Percentiles rank a stretch among this genome's conserved stretches.
Evolutionary conservation across 2,888 invertebrate genomes (phyloP).

Genomic region (Caenorhabditis imperialis): DNA sequence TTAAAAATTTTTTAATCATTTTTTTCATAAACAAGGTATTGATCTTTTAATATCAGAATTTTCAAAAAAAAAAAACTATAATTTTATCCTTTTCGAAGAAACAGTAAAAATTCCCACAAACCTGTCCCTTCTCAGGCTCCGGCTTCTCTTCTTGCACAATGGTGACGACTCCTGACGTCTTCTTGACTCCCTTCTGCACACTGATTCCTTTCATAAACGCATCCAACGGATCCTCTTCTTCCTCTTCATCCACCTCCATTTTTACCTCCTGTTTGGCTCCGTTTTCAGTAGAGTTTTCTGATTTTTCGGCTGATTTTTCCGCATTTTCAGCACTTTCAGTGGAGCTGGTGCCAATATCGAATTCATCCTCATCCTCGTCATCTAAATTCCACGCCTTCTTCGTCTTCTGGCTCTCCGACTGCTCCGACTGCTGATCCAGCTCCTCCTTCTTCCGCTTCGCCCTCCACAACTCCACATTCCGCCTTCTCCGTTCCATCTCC

Average conservation of each 20-base stretch:
- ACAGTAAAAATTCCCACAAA: constrained; percentile 79
- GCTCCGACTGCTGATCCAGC: constrained; percentile 31
- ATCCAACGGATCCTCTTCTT: constrained; percentile 94
- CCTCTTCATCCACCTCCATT: constrained; percentile 80
- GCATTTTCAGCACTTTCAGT: not conserved
- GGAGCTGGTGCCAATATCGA: constrained; percentile 6
- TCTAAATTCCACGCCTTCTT: constrained; percentile 93
- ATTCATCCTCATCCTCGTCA: constrained; percentile 84
- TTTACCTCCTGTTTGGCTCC: constrained; percentile 40
- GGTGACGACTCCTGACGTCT: constrained; percentile 46
- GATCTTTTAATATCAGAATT: no score
- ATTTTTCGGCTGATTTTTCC: not conserved
- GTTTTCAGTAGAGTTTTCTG: constrained; percentile 21
- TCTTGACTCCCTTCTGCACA: constrained; percentile 13
- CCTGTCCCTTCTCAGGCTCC: constrained; percentile 86
- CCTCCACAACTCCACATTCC: constrained; percentile 62
- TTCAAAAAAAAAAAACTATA: no score
- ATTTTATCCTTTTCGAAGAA: no score
- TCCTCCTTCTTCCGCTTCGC: constrained; percentile 56
- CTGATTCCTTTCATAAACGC: constrained; percentile 88
- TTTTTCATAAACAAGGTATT: no score
- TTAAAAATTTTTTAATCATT: no score
- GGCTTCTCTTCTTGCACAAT: constrained; percentile 53
- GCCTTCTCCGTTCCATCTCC: constrained; percentile 59
- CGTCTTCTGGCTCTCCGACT: constrained; percentile 3